Base-by-base conservation (phyloP, 2,888 invertebrate genomes). In the Eurytoma californica region DNA sequence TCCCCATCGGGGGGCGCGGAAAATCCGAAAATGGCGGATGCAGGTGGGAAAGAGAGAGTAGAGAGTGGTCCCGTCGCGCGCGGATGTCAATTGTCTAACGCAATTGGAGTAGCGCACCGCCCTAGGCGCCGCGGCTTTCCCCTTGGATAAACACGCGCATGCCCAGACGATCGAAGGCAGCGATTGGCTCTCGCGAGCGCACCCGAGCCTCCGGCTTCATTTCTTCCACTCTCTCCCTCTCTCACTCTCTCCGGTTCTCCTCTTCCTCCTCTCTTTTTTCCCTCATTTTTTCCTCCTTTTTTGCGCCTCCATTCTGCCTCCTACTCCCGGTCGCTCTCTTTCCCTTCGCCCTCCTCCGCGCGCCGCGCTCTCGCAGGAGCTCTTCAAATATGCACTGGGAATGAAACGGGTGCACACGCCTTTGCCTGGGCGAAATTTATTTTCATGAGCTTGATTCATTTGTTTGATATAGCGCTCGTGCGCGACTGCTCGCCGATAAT, bases 51-150 rank as follows among this genome's bases (percentile, higher is more conserved):
- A 30, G 30, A 30, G 30, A 20, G 3, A 24, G 60, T 3, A 3
- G 20, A 60, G 60, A 28, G 47, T 30, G 49, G 65, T 24, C 51
- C 39, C 60, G 79, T 65, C 60, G 72, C 51, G 14, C 61, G 63
- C 80, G 77, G 80, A 76, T 82, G 77, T 78, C 80, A 80, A 82
- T 82, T 80, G 82, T 80, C 80, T 79, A 79, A 81, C 77, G 79
- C 77, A 81, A 77, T 79, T 75, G 80, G 77, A 80, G 76, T 78
- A 72, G 74, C 78, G 75, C 80, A 72, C 68, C 78, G 79, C 81
- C 76, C 72, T 74, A 77, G 79, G 74, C 76, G 60, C 65, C 79
- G 63, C 72, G 72, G 74, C 70, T 76, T 81, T 79, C 72, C 81
- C 76, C 81, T 79, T 72, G 78, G 79, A 81, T 81, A 79, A 76